phyloP scores from a whole-genome alignment of 2,113 vertebrate genomes.

The Balaenoptera acutorostrata region DNA sequence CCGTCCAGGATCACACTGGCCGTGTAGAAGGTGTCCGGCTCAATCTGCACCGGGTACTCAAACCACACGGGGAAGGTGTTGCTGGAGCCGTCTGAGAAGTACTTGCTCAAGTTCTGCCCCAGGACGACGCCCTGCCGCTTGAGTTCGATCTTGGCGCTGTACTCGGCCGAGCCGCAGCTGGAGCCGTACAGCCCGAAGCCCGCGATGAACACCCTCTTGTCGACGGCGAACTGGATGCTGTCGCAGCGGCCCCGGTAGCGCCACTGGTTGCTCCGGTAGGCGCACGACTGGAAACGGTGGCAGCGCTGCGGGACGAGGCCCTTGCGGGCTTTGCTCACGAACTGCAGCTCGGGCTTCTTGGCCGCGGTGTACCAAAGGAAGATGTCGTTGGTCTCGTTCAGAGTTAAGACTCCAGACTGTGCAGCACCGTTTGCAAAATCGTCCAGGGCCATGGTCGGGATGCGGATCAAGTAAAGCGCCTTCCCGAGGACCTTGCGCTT shows the following conservation, averaged over 20 bases:
- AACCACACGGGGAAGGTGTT: conserved; percentile 98
- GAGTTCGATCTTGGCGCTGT: conserved; percentile 96
- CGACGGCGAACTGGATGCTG: conserved; percentile 98
- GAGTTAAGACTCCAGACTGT: conserved; percentile 94
- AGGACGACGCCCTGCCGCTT: conserved; percentile 94
- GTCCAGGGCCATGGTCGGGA: conserved; percentile 95
- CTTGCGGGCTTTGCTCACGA: conserved; percentile 90
- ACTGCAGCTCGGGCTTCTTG: conserved; percentile 95
- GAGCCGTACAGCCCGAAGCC: conserved; percentile 97
- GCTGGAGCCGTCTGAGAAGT: conserved; percentile 97
- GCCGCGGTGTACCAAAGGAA: conserved; percentile 98
- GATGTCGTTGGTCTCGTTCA: conserved; percentile 97
- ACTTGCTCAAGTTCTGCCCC: conserved; percentile 96
- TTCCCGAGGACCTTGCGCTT: conserved; percentile 95
- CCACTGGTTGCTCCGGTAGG: conserved; percentile 98
- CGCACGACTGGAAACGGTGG: conserved; percentile 97
- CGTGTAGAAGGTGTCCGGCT: conserved; percentile 97
- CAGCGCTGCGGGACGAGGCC: conserved; percentile 94
- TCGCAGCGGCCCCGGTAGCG: conserved; percentile 96
- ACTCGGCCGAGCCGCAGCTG: conserved; percentile 96
- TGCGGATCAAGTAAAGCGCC: conserved; percentile 93
- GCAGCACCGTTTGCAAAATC: conserved; percentile 97
- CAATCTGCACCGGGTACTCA: conserved; percentile 96
- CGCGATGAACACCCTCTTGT: conserved; percentile 95
- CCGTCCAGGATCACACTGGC: conserved; percentile 96